Evolutionary conservation across 2,888 invertebrate species (phyloP).

Genomic region (Drosophila buzzatii): DNA sequence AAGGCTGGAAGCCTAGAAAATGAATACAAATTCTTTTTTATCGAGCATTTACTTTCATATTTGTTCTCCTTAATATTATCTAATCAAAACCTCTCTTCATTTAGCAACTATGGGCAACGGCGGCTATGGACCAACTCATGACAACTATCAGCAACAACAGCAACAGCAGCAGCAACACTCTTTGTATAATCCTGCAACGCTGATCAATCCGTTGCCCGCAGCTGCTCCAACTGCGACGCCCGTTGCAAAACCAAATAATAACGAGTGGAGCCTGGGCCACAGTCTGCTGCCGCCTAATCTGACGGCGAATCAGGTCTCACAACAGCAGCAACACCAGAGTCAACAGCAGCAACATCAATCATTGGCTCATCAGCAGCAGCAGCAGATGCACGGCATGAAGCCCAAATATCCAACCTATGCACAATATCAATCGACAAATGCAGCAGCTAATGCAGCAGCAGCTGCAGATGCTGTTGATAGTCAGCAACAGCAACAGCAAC

Average conservation of each 20-base stretch:
- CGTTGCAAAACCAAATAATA: slow-evolving; percentile 43
- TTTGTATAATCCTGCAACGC: slow-evolving; percentile 69
- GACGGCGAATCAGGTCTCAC: slow-evolving; percentile 29
- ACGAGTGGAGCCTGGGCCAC: slow-evolving; percentile 67
- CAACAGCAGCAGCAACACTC: slow-evolving; percentile 65
- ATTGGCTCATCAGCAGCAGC: slow-evolving; percentile 41
- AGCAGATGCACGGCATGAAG: slow-evolving; percentile 52
- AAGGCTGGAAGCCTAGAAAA: background rate
- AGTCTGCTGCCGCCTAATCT: slow-evolving; percentile 63
- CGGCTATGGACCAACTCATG: background rate
- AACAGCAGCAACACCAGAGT: slow-evolving; percentile 36
- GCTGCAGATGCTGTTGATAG: slow-evolving; percentile 55
- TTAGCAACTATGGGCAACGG: slow-evolving; percentile 44
- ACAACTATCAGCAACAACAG: slow-evolving; percentile 38
- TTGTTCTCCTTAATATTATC: too few relatives aligned
- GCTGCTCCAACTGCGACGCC: slow-evolving; percentile 27
- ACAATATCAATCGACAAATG: slow-evolving; percentile 80
- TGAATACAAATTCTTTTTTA: background rate
- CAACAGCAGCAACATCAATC: slow-evolving; percentile 27
- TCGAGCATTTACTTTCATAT: background rate
- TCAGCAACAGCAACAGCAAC: slow-evolving; percentile 39
- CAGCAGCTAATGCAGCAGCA: slow-evolving; percentile 69
- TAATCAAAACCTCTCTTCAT: background rate
- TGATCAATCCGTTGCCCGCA: slow-evolving; percentile 65
- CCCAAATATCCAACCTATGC: slow-evolving; percentile 82